phyloP scores from a whole-genome alignment of 2,888 invertebrate species.

The Pomacea canaliculata region DNA sequence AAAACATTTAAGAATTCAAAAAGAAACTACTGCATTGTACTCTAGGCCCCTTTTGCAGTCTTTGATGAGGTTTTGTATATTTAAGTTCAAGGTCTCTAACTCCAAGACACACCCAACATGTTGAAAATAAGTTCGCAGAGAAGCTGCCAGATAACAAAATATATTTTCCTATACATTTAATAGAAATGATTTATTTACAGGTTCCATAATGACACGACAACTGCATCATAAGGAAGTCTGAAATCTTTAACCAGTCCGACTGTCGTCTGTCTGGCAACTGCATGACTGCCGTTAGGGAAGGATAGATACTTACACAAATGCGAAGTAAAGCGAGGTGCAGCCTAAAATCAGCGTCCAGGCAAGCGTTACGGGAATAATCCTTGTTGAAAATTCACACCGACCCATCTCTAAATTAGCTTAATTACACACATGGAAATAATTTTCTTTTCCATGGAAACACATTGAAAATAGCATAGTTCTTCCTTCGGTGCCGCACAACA shows the following conservation, averaged over 20 bases:
- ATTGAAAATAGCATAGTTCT: constrained; percentile 45
- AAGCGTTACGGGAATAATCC: constrained; percentile 86
- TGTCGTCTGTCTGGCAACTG: constrained; percentile 24
- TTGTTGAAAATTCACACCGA: constrained; percentile 60
- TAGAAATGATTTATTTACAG: too few species aligned
- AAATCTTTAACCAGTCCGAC: neutral
- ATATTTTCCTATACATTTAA: too few species aligned
- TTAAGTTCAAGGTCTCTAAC: constrained; percentile 38
- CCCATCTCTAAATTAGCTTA: constrained; percentile 47
- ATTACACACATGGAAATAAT: constrained; percentile 24
- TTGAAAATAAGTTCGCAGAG: neutral
- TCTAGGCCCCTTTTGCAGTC: too few species aligned
- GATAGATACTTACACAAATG: constrained; percentile 89
- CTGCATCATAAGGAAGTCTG: too few species aligned
- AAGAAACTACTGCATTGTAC: too few species aligned
- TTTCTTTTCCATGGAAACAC: constrained; percentile 28
- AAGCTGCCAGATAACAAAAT: too few species aligned
- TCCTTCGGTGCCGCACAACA: constrained; percentile 38
- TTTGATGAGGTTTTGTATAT: constrained; percentile 9
- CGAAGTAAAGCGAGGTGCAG: constrained; percentile 95
- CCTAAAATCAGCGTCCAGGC: constrained; percentile 96
- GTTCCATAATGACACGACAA: too few species aligned
- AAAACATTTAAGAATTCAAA: too few species aligned
- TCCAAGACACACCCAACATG: constrained; percentile 8
- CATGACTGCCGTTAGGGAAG: constrained; percentile 40